These are phyloP conservation scores for Orussus abietinus DNA, from an alignment of 1,140 invertebrate genomes.

Conservation along the genomic window DNA sequence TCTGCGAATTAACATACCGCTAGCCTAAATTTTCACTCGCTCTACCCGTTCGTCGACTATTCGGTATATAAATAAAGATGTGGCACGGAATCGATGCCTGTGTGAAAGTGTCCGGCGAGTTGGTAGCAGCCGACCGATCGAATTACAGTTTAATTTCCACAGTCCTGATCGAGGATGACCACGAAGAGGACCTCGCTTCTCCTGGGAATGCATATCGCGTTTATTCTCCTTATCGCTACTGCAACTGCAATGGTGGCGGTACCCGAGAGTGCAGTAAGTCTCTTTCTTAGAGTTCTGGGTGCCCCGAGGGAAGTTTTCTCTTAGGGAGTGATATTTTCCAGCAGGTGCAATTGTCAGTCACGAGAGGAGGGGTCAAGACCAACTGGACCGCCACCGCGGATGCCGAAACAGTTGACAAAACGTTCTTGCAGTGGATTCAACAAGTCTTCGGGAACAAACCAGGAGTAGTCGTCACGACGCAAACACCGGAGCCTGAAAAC, in stretches of 20 bases:
- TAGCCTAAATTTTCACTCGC: conserved; percentile 47
- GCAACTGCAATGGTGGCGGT: not conserved
- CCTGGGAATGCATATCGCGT: not conserved
- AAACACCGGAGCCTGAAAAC: not conserved
- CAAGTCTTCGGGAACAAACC: conserved; percentile 21
- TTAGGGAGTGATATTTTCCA: too few relatives aligned
- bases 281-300: conserved; percentile 1
- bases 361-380: too few relatives aligned
- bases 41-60: conserved; percentile 42
- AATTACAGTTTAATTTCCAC: too few relatives aligned
- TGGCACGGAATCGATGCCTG: conserved; percentile 33
- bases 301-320: conserved; percentile 26
- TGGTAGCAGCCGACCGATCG: conserved; percentile 18
- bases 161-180: too few relatives aligned
- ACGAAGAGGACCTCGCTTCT: too few relatives aligned
- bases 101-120: conserved; percentile 47
- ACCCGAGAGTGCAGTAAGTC: not conserved
- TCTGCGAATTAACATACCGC: conserved; percentile 34
- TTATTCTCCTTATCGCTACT: not conserved
- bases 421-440: conserved; percentile 25
- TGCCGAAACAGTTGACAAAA: conserved; percentile 10
- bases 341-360: not conserved
- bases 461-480: conserved; percentile 7
- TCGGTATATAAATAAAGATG: conserved; percentile 50
- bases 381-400: conserved; percentile 6